Evolutionary conservation across 2,888 invertebrate species (phyloP).

Genomic region (Fragum whitleyi): DNA sequence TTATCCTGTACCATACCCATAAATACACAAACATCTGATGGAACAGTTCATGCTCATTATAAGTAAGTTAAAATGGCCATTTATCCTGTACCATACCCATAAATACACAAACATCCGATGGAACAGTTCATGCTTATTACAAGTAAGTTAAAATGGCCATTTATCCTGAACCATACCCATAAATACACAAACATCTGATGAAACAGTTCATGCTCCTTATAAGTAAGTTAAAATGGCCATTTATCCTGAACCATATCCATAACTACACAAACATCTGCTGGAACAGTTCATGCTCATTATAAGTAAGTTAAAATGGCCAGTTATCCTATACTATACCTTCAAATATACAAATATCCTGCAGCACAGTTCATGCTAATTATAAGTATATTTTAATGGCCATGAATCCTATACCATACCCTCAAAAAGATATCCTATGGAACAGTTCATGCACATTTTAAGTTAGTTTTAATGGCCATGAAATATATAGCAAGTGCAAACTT

Average conservation of each 20-base stretch:
- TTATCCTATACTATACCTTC: conserved; percentile 75
- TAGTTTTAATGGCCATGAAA: conserved; percentile 68
- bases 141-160: conserved; percentile 91
- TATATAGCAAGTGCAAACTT: too few relatives aligned
- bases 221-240: conserved; percentile 91
- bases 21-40: conserved; percentile 77
- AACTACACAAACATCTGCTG: conserved; percentile 77
- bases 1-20: conserved; percentile 90
- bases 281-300: conserved; percentile 87
- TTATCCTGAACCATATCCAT: conserved; percentile 90
- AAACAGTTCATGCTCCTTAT: conserved; percentile 87
- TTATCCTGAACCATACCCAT: conserved; percentile 90
- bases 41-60: conserved; percentile 87
- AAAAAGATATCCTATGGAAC: conserved; percentile 78
- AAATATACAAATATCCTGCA: conserved; percentile 76
- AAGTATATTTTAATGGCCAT: conserved; percentile 89
- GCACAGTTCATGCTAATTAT: conserved; percentile 87
- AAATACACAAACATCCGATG: conserved; percentile 77
- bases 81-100: conserved; percentile 90
- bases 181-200: conserved; percentile 77
- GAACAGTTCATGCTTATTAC: conserved; percentile 87
- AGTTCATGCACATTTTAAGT: conserved; percentile 89
- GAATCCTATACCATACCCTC: conserved; percentile 75
- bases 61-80: conserved; percentile 91
- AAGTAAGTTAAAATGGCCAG: conserved; percentile 89